Conservation (phyloP, 2,797 vertebrate species). For the Steatocranus sp. region DNA sequence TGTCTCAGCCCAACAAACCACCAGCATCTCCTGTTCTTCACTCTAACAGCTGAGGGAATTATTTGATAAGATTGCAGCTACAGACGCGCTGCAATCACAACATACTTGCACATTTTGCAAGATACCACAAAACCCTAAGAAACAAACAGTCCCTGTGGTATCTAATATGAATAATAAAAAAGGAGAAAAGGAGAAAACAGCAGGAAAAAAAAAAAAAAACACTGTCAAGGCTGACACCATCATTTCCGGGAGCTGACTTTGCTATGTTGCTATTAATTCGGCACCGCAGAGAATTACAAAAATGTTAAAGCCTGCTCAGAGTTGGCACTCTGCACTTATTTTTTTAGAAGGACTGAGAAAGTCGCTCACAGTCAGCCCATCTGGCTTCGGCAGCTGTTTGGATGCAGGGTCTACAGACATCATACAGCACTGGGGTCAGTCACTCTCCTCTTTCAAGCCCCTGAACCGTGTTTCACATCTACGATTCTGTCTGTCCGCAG, state of each 20-base stretch:
- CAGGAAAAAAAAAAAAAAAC: background rate
- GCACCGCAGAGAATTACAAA: background rate
- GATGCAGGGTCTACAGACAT: background rate
- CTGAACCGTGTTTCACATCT: background rate
- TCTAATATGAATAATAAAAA: background rate
- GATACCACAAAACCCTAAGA: background rate
- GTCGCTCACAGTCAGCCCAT: background rate
- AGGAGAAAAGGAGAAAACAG: background rate
- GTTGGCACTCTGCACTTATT: background rate
- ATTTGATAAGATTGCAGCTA: background rate
- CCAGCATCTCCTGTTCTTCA: background rate
- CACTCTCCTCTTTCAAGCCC: background rate
- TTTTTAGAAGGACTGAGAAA: background rate
- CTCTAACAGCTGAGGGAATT: background rate
- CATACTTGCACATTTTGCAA: background rate
- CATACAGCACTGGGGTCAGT: background rate
- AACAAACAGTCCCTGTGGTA: background rate
- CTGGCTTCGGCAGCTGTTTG: constrained; percentile 6
- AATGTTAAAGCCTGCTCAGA: background rate
- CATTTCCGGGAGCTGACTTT: background rate
- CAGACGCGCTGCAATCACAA: background rate
- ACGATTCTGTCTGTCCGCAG: background rate
- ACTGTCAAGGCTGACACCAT: background rate
- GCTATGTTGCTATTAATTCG: background rate
- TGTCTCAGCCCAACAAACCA: background rate